Conservation (phyloP, 2,888 invertebrate species). For the Cryptocephalus moraei region DNA sequence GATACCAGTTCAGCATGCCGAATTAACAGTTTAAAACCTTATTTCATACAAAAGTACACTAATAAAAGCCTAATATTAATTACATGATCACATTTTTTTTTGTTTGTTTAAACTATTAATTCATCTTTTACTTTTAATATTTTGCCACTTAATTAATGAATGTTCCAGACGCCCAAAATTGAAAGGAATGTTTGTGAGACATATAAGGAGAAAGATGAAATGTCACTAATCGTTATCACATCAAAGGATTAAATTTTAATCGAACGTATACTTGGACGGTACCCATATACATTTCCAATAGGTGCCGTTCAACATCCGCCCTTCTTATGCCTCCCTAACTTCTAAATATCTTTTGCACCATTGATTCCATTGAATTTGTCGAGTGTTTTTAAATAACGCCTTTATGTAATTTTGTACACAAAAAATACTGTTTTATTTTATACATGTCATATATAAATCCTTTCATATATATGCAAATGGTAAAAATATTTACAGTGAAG, state of each 20-base stretch:
- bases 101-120: conserved; percentile 18
- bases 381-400: conserved; percentile 19
- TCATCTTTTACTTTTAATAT: conserved; percentile 14
- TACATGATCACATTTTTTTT: conserved; percentile 15
- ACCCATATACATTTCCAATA: background rate
- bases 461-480: conserved; percentile 12
- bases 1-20: background rate
- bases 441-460: background rate
- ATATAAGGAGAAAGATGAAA: background rate
- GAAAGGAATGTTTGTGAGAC: conserved; percentile 5
- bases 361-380: conserved; percentile 27
- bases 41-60: conserved; percentile 6
- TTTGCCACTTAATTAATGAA: conserved; percentile 26
- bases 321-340: conserved; percentile 8
- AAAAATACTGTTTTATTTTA: conserved; percentile 25
- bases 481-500: conserved; percentile 14
- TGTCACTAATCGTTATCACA: too few species aligned
- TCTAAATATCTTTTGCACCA: conserved; percentile 29
- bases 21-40: conserved; percentile 14
- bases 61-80: conserved; percentile 5
- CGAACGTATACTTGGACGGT: background rate
- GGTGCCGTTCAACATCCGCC: too few species aligned
- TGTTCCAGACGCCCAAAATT: conserved; percentile 13
- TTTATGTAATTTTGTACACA: conserved; percentile 27
- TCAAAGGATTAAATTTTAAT: background rate